Evolutionary conservation across 2,888 invertebrate genomes (phyloP).

Genomic region (Leptopterna dolabrata): DNA sequence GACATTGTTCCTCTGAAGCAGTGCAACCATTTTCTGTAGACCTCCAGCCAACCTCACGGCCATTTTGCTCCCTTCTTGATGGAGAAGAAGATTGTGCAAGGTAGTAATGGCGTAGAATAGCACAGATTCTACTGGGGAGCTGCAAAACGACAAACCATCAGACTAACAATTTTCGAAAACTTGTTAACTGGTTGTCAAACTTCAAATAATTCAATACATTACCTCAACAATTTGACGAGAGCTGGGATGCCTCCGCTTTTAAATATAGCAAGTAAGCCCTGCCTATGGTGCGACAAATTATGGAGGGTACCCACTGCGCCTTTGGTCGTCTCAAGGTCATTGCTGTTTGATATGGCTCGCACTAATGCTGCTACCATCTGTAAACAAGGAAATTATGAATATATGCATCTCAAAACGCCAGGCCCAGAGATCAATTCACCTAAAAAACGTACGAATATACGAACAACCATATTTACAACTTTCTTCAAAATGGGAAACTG

Average conservation of each 20-base stretch:
- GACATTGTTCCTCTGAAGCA: conserved; percentile 96
- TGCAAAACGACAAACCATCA: conserved; percentile 64
- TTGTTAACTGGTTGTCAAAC: no score
- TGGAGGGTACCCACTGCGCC: conserved; percentile 97
- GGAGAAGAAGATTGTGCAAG: conserved; percentile 94
- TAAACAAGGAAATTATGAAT: not conserved
- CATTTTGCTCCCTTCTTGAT: conserved; percentile 99
- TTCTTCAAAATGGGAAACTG: not conserved
- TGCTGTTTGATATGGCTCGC: conserved; percentile 93
- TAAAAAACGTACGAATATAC: not conserved
- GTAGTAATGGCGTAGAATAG: conserved; percentile 99
- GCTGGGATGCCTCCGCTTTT: conserved; percentile 99
- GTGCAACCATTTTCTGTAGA: conserved; percentile 96
- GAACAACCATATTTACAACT: not conserved
- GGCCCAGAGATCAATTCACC: not conserved
- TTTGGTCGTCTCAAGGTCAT: conserved; percentile 95
- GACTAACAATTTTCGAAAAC: not conserved
- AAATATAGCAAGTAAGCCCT: conserved; percentile 96
- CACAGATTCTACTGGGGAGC: conserved; percentile 96
- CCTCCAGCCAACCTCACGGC: conserved; percentile 97
- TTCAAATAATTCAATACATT: not conserved
- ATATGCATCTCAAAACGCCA: not conserved
- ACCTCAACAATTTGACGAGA: conserved; percentile 90
- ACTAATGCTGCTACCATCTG: conserved; percentile 95
- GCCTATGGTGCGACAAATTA: conserved; percentile 97